These are phyloP conservation scores for Epizoanthus stellaris DNA, from an alignment of 92 coral and sea anemone genomes.

Conservation along the genomic window DNA sequence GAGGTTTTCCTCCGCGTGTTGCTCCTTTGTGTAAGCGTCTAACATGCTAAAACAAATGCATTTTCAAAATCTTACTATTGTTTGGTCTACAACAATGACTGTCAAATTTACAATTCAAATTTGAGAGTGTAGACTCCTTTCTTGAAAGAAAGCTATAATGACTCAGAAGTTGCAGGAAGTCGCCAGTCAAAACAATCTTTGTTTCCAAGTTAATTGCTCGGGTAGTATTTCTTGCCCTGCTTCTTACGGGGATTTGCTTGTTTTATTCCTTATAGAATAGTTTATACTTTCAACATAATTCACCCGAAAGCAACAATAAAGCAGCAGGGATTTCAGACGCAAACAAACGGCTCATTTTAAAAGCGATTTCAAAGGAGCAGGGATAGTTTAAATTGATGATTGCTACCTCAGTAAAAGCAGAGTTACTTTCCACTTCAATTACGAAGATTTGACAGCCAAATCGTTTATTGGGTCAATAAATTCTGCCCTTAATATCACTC, in stretches of 20 bases:
- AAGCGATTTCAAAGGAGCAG: background rate
- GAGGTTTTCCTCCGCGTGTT: background rate
- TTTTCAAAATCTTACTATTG: slow-evolving; percentile 1
- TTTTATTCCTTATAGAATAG: background rate
- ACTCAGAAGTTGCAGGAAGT: background rate
- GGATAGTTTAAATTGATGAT: background rate
- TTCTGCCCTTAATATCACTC: background rate
- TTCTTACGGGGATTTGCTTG: background rate
- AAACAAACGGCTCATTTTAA: background rate
- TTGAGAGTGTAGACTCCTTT: background rate
- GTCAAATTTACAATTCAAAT: slow-evolving; percentile 43
- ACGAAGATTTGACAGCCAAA: background rate
- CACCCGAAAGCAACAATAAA: background rate
- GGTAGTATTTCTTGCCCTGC: background rate
- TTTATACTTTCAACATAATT: slow-evolving; percentile 12
- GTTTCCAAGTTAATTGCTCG: background rate
- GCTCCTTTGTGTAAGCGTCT: background rate
- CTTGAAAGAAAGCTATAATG: background rate
- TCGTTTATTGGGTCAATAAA: background rate
- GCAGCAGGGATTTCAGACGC: background rate
- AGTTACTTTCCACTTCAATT: background rate
- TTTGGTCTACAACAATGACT: slow-evolving; percentile 9
- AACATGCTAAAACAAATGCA: background rate
- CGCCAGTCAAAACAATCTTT: background rate
- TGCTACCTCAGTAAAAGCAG: no score